These are phyloP conservation scores for Bufotes viridis DNA, from an alignment of 2,797 vertebrate genomes.

Conservation along the genomic window DNA sequence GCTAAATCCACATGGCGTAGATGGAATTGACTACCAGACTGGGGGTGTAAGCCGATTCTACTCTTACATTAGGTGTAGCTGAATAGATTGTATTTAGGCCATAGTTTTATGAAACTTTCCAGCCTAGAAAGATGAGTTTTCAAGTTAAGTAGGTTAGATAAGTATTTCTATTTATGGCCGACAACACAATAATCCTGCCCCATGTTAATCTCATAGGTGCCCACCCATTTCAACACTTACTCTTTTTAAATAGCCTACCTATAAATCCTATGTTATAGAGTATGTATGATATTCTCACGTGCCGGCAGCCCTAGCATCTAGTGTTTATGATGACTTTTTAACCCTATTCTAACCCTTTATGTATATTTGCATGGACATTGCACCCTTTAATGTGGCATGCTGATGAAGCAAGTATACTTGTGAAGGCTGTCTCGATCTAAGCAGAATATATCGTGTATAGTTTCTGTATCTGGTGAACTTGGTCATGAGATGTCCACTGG, in stretches of 20 bases:
- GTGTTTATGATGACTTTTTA: neutral
- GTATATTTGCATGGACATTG: conserved; percentile 27
- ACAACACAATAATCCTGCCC: neutral
- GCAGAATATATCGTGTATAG: conserved; percentile 15
- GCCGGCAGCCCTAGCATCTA: neutral
- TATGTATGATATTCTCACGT: neutral
- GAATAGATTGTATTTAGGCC: neutral
- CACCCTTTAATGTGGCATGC: conserved; percentile 36
- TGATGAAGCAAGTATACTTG: conserved; percentile 32
- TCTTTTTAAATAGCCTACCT: neutral
- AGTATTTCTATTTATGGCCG: neutral
- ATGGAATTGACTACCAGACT: neutral
- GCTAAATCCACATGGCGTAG: neutral
- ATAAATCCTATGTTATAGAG: neutral
- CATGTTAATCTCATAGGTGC: neutral
- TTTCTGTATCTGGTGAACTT: conserved; percentile 23
- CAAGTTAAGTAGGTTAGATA: neutral
- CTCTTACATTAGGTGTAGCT: neutral
- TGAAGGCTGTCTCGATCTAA: neutral
- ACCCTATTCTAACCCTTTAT: neutral
- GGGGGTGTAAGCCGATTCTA: neutral
- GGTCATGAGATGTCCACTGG: neutral
- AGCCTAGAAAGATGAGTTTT: neutral
- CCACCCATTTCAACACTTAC: neutral
- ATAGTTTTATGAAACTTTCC: neutral